A percentile compares a stretch with the other conserved stretches of the same genome.
These are phyloP conservation scores for Rotaria magnacalcarata DNA, from an alignment of 2,888 invertebrate genomes.

Conservation along the genomic window DNA sequence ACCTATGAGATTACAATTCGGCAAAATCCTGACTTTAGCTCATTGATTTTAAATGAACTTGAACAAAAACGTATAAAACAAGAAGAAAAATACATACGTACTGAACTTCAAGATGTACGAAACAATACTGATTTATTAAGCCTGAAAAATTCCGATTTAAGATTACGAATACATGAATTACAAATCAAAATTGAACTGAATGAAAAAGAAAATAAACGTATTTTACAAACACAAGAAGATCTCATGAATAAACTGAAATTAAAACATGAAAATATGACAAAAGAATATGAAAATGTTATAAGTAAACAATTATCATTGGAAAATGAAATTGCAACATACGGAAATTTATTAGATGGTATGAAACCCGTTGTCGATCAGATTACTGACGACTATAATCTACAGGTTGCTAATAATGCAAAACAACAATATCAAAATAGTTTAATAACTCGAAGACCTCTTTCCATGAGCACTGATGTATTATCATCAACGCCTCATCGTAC, in stretches of 20 bases:
- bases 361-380: constrained; percentile 27
- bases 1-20: constrained; percentile 36
- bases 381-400: background rate
- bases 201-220: constrained; percentile 20
- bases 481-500: background rate
- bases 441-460: background rate
- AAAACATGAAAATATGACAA: constrained; percentile 33
- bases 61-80: constrained; percentile 40
- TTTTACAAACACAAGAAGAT: constrained; percentile 22
- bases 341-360: constrained; percentile 62
- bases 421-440: background rate
- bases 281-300: constrained; percentile 51
- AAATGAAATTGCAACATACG: constrained; percentile 63
- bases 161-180: constrained; percentile 40
- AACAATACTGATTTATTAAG: constrained; percentile 38
- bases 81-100: constrained; percentile 41
- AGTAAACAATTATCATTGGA: constrained; percentile 63
- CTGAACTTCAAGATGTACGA: constrained; percentile 37
- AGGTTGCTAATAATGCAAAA: background rate
- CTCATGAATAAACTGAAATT: constrained; percentile 40
- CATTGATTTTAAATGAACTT: constrained; percentile 24
- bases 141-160: constrained; percentile 40
- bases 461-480: background rate
- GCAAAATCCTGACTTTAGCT: constrained; percentile 4
- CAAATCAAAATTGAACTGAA: constrained; percentile 24